These are phyloP conservation scores for Cinclus mexicanus DNA, from an alignment of 2,113 vertebrate genomes.

Conservation along the genomic window DNA sequence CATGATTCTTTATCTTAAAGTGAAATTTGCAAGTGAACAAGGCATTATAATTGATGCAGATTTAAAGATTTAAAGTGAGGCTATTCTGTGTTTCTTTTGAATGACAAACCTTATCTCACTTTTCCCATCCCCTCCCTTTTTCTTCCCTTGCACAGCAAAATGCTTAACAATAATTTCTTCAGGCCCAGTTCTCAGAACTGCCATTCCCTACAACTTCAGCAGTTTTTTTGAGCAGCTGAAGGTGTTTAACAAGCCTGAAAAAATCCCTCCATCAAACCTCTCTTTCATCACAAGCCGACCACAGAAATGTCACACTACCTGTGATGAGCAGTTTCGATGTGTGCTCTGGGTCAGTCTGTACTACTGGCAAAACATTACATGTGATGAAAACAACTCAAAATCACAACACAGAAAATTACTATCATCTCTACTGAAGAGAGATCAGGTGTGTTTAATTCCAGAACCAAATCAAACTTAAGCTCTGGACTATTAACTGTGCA, in stretches of 20 bases:
- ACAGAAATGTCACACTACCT: not conserved
- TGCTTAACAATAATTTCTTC: not conserved
- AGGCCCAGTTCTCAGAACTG: not conserved
- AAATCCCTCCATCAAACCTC: not conserved
- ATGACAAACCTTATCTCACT: conserved; percentile 54
- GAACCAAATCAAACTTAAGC: not conserved
- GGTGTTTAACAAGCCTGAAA: not conserved
- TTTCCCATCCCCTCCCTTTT: conserved; percentile 63
- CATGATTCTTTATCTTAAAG: conserved; percentile 54
- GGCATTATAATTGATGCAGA: conserved; percentile 51
- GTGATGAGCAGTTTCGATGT: fast-evolving
- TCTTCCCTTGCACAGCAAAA: conserved; percentile 17
- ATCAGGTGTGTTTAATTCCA: not conserved
- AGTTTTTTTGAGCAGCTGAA: not conserved
- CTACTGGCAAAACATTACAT: not conserved
- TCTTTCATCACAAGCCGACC: not conserved
- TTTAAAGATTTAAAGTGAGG: conserved; percentile 54
- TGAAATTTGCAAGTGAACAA: conserved; percentile 62
- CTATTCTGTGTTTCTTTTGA: conserved; percentile 21
- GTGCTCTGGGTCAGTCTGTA: not conserved
- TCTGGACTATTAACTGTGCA: not conserved
- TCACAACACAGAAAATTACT: not conserved
- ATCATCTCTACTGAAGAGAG: not conserved
- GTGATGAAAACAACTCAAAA: not conserved
- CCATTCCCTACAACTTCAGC: not conserved